These are phyloP conservation scores for Ceryle rudis DNA, from an alignment of 2,797 vertebrate species.

Conservation along the genomic window DNA sequence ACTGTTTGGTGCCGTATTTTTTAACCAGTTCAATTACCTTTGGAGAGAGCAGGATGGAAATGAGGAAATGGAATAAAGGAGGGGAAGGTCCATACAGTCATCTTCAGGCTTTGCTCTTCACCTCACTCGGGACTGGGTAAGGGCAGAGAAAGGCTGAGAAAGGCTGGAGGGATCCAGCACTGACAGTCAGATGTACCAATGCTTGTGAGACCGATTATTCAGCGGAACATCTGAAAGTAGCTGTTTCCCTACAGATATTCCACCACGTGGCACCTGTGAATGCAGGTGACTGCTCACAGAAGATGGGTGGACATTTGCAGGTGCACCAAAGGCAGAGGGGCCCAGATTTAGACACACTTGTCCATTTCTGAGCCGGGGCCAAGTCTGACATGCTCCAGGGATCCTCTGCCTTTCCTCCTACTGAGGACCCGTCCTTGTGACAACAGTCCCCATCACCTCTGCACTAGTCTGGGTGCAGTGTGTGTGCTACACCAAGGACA, in stretches of 20 bases:
- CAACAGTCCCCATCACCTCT: not conserved
- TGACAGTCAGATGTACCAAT: not conserved
- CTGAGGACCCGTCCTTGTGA: rapidly evolving
- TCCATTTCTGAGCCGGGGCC: not conserved
- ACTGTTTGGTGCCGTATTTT: conserved; percentile 95
- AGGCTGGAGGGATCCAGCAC: not conserved
- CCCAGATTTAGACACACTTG: not conserved
- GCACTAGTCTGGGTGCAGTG: not conserved
- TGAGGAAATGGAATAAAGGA: not conserved
- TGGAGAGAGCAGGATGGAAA: not conserved
- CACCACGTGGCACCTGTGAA: not conserved
- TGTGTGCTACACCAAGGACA: not conserved
- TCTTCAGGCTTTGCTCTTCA: not conserved
- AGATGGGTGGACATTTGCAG: not conserved
- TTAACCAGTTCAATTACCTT: conserved; percentile 97
- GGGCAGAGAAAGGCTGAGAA: not conserved
- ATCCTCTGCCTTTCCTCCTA: not conserved
- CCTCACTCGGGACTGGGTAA: not conserved
- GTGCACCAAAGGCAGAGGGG: not conserved
- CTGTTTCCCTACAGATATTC: not conserved
- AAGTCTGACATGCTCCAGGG: not conserved
- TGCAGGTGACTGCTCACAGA: not conserved
- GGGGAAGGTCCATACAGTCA: not conserved
- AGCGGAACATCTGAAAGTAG: not conserved
- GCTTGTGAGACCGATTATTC: not conserved